These are phyloP conservation scores for Heliconius congener DNA, from an alignment of 1,140 invertebrate genomes.

Conservation along the genomic window DNA sequence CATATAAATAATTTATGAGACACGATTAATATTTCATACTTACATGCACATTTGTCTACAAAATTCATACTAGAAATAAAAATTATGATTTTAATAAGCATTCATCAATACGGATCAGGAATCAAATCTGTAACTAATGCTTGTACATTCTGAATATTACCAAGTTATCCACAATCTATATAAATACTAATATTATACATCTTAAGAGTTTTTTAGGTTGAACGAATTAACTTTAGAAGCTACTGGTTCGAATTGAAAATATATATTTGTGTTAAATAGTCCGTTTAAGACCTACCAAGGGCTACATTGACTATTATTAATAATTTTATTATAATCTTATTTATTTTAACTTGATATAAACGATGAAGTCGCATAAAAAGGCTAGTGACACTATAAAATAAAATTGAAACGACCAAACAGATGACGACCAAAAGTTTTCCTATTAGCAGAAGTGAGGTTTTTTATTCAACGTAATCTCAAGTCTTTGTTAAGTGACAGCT, in stretches of 20 bases:
- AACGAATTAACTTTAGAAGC: no score
- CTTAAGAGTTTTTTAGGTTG: no score
- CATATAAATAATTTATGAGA: constrained; percentile 47
- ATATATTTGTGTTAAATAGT: no score
- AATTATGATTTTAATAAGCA: neutral
- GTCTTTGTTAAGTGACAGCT: constrained; percentile 57
- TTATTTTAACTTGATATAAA: no score
- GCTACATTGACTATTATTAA: no score
- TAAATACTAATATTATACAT: no score
- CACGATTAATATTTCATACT: constrained; percentile 37
- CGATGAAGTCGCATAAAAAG: no score
- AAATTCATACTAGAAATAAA: no score
- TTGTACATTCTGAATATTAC: neutral
- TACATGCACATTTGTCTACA: neutral
- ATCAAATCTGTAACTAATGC: neutral
- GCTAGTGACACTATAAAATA: neutral
- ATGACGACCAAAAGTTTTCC: constrained; percentile 57
- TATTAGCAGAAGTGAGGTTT: constrained; percentile 55
- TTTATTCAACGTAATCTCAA: constrained; percentile 62
- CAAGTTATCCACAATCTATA: neutral
- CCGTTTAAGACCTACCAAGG: no score
- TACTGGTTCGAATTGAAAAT: no score
- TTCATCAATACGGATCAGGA: neutral
- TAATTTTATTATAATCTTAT: no score
- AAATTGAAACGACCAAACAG: constrained; percentile 20